Percentiles rank a stretch among this genome's conserved stretches.
Conservation (phyloP, 2,797 vertebrate species). For the Nannoperca obscura region DNA sequence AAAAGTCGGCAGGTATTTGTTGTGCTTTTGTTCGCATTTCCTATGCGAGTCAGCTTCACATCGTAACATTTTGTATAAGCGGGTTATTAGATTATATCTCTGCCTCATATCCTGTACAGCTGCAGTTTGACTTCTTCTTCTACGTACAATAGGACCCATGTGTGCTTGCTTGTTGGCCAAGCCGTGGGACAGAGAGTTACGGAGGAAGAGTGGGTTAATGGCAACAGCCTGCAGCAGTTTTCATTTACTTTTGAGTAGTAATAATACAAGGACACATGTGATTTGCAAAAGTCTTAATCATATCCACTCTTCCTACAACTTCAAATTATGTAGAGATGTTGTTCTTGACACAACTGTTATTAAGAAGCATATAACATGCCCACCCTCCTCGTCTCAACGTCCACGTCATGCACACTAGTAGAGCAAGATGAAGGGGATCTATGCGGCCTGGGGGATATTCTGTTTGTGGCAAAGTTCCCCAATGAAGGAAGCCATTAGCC, state of each 20-base stretch:
- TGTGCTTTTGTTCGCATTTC: conserved; percentile 21
- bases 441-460: conserved; percentile 43
- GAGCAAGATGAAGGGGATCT: conserved; percentile 32
- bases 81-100: conserved; percentile 52
- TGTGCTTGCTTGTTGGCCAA: conserved; percentile 59
- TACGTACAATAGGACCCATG: conserved; percentile 67
- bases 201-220: conserved; percentile 39
- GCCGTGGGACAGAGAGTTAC: conserved; percentile 36
- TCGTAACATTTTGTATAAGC: conserved; percentile 35
- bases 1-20: conserved; percentile 18
- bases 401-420: conserved; percentile 7
- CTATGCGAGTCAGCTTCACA: conserved; percentile 25
- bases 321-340: not conserved
- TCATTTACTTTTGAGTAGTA: conserved; percentile 23
- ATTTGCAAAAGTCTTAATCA: not conserved
- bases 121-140: conserved; percentile 58
- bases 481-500: conserved; percentile 59
- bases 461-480: conserved; percentile 42
- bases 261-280: conserved; percentile 6
- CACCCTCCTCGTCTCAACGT: not conserved
- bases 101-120: conserved; percentile 75
- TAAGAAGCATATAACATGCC: not conserved
- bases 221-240: conserved; percentile 21
- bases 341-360: not conserved
- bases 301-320: not conserved